Base-by-base conservation (phyloP, 2,888 invertebrate species). In the Cetonia aurata region DNA sequence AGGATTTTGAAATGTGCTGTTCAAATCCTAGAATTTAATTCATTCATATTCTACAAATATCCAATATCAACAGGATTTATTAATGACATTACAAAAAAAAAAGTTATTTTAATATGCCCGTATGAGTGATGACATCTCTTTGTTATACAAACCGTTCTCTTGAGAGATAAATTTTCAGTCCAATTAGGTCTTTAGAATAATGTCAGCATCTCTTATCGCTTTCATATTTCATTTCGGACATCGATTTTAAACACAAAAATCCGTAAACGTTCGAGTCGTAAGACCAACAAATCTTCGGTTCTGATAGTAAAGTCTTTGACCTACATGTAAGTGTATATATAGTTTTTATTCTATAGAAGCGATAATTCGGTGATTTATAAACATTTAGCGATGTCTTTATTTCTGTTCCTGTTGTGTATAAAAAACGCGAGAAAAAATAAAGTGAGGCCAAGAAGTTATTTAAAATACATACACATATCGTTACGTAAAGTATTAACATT, bases 271-370 rank as follows among this genome's bases (percentile, higher is more conserved):
- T 55, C 33, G 15, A 52, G 50, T 50, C 37, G 37, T 9, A 37
- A 37, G 37, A 37, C 37, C 37, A 37, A 62, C 9, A 31, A 50
- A 37, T 62, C 33, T 62, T 62, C 48, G 33, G 31, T 48, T 46
- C 17, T 33, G 62, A 50, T 62, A 48, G 48, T 62, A 25, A 50
- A 50, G 50, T 62, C 50, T 62, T 62, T 62, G 62, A 50, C 62
- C 62, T 37, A 62, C 33, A 62, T 62, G 17, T 10, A 37, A 17
- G 62, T 37, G 15, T 37, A 8, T 37, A 37, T 37, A 10, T 8
- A 37, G 37, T 62, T 62, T 50, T 50, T 62, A 33, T 62, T 17
- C 1, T n/a, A 37, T 9, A 50, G 17, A 19, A 3, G 33, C 9
- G 62, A 62, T 62, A 62, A 62, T 15, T 37, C 6, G 13, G 17